Evolutionary conservation across 1,140 invertebrate genomes (phyloP), one percentile per base, ranked within the genome.

Genomic region (Lepidurus arcticus): DNA sequence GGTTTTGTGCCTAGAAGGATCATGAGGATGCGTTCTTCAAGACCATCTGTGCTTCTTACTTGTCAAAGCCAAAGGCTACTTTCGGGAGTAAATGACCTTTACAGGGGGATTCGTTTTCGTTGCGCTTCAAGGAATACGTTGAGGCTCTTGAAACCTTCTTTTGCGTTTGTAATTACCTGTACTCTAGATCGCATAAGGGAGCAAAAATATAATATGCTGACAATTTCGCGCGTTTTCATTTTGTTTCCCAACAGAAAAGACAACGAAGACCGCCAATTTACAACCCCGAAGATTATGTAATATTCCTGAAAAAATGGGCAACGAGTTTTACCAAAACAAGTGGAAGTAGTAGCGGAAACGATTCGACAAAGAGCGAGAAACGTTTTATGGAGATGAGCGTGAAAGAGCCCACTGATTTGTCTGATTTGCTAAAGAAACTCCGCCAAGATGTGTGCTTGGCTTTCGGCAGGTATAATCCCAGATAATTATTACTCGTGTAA

Each of bases 391-490:
- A 73, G 16, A 73, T 73, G 42, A 78, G 42, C 42, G 53, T 43
- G 42, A 78, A 78, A 26, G 16, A 45, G 24, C 44, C 43, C 7
- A n/a, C 73, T 24, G 73, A 78, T 42, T 44, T 78, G n/a, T 78
- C 78, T 13, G 78, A 78, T 45, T n/a, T 78, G 24, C 73, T 78
- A 42, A 78, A 74, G 43, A 78, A 78, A 78, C 73, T 78, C 4
- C 73, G 73, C 21, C 44, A 74, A 34, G 78, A 78, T 73, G 26
- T 78, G 43, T 74, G 44, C 24, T 42, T 78, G 8, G 43, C 78
- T 42, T 78, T 78, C 44, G 78, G 73, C 13, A 78, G 78, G 78
- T 78, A 47, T 73, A 24, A 1, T 73, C 9, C 34, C 5, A 24
- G 26, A 76, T 6, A 45, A 21, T 10, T 34, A 24, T 78, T 34